Evolutionary conservation across 1,140 invertebrate species (phyloP).

Genomic region (Pectinophora gossypiella): DNA sequence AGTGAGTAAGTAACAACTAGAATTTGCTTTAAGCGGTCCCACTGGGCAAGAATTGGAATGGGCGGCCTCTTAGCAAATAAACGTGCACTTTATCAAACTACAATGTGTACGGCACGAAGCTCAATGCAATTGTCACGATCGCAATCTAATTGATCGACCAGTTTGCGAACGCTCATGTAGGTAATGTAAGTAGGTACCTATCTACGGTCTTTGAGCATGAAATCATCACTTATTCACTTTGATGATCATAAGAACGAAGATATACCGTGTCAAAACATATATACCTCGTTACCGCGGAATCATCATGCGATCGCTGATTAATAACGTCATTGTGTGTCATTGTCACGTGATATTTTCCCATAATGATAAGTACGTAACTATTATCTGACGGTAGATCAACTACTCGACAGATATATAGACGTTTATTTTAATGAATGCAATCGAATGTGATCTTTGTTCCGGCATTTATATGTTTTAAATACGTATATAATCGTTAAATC

Average conservation of each 20-base stretch:
- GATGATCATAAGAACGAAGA: too few species aligned
- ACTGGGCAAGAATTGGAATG: not conserved
- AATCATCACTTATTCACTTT: not conserved
- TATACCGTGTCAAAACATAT: too few species aligned
- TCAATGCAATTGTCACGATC: not conserved
- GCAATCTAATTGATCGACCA: not conserved
- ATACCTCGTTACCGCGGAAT: not conserved
- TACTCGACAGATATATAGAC: too few species aligned
- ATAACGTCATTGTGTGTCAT: too few species aligned
- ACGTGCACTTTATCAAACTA: not conserved
- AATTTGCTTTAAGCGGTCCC: not conserved
- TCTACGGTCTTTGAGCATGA: not conserved
- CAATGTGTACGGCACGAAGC: not conserved
- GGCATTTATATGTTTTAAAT: conserved; percentile 18
- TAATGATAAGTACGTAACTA: conserved; percentile 15
- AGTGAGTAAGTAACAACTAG: too few species aligned
- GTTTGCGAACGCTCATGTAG: not conserved
- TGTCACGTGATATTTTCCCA: conserved; percentile 16
- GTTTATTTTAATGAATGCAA: too few species aligned
- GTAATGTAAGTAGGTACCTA: too few species aligned
- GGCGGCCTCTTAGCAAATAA: not conserved
- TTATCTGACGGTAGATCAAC: conserved; percentile 10
- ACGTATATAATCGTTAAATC: conserved; percentile 17
- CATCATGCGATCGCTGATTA: not conserved
- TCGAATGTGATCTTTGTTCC: conserved; percentile 14